These are phyloP conservation scores for Aleiodes alternator DNA, from an alignment of 2,888 invertebrate species.

Conservation along the genomic window DNA sequence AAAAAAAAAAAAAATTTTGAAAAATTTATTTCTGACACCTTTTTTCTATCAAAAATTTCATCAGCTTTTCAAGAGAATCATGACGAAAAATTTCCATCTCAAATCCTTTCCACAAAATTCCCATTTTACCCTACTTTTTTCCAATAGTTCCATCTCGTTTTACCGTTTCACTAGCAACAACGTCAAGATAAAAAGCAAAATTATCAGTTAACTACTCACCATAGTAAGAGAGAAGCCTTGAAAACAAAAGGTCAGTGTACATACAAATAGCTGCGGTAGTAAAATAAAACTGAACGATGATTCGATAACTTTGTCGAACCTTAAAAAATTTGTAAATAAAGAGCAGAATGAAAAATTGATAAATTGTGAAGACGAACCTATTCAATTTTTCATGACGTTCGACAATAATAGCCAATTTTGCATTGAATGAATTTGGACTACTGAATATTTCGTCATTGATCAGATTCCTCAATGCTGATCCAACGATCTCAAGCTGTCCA, in stretches of 20 bases:
- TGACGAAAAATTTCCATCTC: no score
- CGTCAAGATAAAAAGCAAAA: no score
- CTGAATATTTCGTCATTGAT: slow-evolving; percentile 20
- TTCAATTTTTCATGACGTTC: slow-evolving; percentile 56
- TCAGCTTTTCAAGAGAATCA: no score
- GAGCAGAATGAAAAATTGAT: neutral
- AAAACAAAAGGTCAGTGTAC: slow-evolving; percentile 39
- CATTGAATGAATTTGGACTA: slow-evolving; percentile 14
- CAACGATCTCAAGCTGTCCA: slow-evolving; percentile 58
- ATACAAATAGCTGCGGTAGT: slow-evolving; percentile 32
- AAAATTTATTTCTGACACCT: no score
- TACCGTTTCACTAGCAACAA: no score
- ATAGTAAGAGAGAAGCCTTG: slow-evolving; percentile 33
- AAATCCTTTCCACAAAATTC: no score
- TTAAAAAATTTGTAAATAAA: neutral
- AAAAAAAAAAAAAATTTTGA: no score
- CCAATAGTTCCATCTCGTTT: no score
- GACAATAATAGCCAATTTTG: slow-evolving; percentile 49
- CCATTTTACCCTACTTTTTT: no score
- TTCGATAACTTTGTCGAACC: slow-evolving; percentile 12
- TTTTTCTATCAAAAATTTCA: no score
- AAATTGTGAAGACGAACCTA: slow-evolving; percentile 41
- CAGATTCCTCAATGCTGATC: slow-evolving; percentile 45
- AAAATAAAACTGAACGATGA: slow-evolving; percentile 31
- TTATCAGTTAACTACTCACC: slow-evolving; percentile 2